Evolutionary conservation across 2,888 invertebrate species (phyloP).

Genomic region (Laothoe populi): DNA sequence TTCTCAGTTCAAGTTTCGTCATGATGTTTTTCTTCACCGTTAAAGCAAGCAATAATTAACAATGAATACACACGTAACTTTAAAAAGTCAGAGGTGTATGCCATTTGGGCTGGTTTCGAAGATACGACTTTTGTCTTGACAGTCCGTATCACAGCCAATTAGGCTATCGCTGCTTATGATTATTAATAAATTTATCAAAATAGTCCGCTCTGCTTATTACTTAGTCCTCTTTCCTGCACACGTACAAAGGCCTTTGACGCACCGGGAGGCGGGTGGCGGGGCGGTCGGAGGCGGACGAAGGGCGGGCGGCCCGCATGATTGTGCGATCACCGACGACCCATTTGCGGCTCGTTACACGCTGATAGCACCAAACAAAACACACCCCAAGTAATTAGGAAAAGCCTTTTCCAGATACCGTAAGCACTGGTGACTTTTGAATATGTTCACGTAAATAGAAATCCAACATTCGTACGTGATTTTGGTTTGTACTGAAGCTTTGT

Average conservation of each 20-base stretch:
- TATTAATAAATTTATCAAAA: too few relatives aligned
- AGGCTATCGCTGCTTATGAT: too few relatives aligned
- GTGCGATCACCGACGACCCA: slow-evolving; percentile 79
- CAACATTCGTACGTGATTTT: background rate
- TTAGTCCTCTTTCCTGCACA: slow-evolving; percentile 41
- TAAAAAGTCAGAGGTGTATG: too few relatives aligned
- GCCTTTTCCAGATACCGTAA: slow-evolving; percentile 82
- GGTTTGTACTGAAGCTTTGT: background rate
- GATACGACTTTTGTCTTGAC: too few relatives aligned
- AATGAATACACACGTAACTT: too few relatives aligned
- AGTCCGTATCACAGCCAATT: too few relatives aligned
- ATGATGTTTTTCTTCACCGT: too few relatives aligned
- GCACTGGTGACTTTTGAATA: slow-evolving; percentile 59
- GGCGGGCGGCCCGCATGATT: slow-evolving; percentile 82
- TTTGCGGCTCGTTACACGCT: slow-evolving; percentile 83
- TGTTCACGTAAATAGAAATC: slow-evolving; percentile 32
- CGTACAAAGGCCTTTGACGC: slow-evolving; percentile 83
- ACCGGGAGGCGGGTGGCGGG: slow-evolving; percentile 44
- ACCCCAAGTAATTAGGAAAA: slow-evolving; percentile 84
- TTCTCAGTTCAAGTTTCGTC: too few relatives aligned
- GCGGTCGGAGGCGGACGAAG: slow-evolving; percentile 54
- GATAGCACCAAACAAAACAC: slow-evolving; percentile 84
- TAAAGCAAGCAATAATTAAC: too few relatives aligned
- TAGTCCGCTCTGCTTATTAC: slow-evolving; percentile 48
- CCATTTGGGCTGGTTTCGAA: too few relatives aligned